Evolutionary conservation across 1,140 invertebrate genomes (phyloP).

Genomic region (Centruroides sculpturatus): DNA sequence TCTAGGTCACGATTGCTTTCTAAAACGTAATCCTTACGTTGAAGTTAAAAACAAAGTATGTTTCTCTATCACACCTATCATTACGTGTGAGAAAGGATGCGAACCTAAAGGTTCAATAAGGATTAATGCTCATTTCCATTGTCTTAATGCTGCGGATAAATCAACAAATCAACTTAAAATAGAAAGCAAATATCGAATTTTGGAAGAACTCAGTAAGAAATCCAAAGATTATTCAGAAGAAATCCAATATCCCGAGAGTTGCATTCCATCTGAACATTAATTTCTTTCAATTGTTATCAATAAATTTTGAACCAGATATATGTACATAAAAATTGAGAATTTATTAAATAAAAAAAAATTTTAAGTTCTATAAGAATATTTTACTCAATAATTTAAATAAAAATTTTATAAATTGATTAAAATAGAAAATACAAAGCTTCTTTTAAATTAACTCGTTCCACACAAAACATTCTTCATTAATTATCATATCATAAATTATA

Average conservation of each 20-base stretch:
- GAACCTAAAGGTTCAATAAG: background rate
- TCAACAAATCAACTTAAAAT: conserved; percentile 1
- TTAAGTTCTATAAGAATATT: too few species aligned
- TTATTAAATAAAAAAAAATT: too few species aligned
- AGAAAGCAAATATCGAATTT: background rate
- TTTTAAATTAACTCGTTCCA: too few species aligned
- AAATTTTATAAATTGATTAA: too few species aligned
- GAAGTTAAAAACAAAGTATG: conserved; percentile 2
- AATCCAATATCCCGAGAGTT: conserved; percentile 5
- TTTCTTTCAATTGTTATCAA: too few species aligned
- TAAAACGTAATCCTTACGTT: background rate
- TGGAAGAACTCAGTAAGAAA: conserved; percentile 8
- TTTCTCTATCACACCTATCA: conserved; percentile 5
- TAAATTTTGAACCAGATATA: too few species aligned
- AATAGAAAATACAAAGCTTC: too few species aligned
- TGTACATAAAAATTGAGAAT: too few species aligned
- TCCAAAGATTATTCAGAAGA: conserved; percentile 3
- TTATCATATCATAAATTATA: too few species aligned
- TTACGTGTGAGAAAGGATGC: conserved; percentile 2
- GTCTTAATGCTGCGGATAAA: conserved; percentile 2
- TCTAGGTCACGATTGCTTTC: conserved; percentile 4
- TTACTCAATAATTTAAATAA: too few species aligned
- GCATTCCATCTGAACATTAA: background rate
- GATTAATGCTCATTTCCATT: conserved; percentile 1
- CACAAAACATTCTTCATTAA: too few species aligned